Percentiles rank a stretch among this genome's conserved stretches.
Conservation (phyloP, 2,797 vertebrate species). For the Pangasius krempfi region DNA sequence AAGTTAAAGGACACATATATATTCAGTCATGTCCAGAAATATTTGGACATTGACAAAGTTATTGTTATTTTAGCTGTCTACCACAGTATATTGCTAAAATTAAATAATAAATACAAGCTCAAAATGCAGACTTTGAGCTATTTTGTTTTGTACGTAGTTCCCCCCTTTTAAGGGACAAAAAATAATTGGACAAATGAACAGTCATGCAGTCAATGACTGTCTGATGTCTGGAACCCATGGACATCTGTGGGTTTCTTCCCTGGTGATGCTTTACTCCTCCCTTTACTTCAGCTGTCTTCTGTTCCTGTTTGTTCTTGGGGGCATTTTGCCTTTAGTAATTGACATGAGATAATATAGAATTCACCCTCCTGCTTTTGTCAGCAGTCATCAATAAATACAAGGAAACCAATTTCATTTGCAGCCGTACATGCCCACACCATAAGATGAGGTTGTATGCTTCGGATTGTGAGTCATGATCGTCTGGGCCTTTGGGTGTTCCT, state of each 20-base stretch:
- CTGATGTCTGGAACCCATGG: background rate
- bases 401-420: background rate
- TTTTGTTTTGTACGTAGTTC: too few species aligned
- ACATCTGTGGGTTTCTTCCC: background rate
- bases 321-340: too few species aligned
- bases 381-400: background rate
- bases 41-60: background rate
- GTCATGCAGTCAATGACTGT: background rate
- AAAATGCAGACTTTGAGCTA: too few species aligned
- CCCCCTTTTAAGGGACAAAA: background rate
- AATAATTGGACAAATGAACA: background rate
- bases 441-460: background rate
- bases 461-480: background rate
- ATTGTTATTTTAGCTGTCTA: background rate
- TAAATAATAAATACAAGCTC: background rate
- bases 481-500: background rate
- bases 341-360: background rate
- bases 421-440: background rate
- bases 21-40: background rate
- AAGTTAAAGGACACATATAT: background rate
- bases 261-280: background rate
- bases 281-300: background rate
- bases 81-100: background rate
- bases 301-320: background rate
- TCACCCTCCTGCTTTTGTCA: background rate